Evolutionary conservation across 2,797 vertebrate species (phyloP).

Genomic region (Yasuhikotakia modesta): DNA sequence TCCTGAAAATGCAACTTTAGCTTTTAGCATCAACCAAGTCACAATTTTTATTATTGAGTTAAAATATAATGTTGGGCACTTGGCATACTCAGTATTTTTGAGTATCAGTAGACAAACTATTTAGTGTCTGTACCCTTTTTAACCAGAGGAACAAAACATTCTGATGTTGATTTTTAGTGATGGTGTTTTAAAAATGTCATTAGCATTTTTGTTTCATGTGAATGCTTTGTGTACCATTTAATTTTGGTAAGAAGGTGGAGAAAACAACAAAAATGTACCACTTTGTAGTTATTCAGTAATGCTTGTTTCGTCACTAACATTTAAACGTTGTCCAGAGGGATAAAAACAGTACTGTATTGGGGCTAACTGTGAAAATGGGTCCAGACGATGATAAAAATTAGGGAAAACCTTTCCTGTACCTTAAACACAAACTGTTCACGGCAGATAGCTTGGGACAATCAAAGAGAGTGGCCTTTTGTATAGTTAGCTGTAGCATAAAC

Average conservation of each 20-base stretch:
- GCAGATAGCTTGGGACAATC: slow-evolving; percentile 62
- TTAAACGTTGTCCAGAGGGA: slow-evolving; percentile 26
- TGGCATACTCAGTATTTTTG: slow-evolving; percentile 16
- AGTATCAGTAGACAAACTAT: slow-evolving; percentile 24
- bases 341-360: slow-evolving; percentile 44
- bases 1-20: slow-evolving; percentile 68
- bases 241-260: slow-evolving; percentile 14
- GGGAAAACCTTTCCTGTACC: slow-evolving; percentile 32
- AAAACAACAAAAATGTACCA: slow-evolving; percentile 10
- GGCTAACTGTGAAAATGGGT: slow-evolving; percentile 51
- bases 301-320: slow-evolving; percentile 26
- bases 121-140: slow-evolving; percentile 44
- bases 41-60: slow-evolving; percentile 19
- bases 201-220: slow-evolving; percentile 38
- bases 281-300: slow-evolving; percentile 30
- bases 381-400: slow-evolving; percentile 36
- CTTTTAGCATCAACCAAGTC: slow-evolving; percentile 3
- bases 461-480: slow-evolving; percentile 61
- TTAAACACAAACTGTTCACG: slow-evolving; percentile 32
- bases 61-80: slow-evolving; percentile 10
- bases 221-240: slow-evolving; percentile 21
- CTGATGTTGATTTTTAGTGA: slow-evolving; percentile 27
- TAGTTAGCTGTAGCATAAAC: slow-evolving; percentile 56
- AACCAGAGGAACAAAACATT: slow-evolving; percentile 26
- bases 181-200: slow-evolving; percentile 36